Percentiles rank a stretch among this genome's conserved stretches.
These are phyloP conservation scores for Morone chrysops DNA, from an alignment of 2,113 vertebrate genomes.

Conservation along the genomic window DNA sequence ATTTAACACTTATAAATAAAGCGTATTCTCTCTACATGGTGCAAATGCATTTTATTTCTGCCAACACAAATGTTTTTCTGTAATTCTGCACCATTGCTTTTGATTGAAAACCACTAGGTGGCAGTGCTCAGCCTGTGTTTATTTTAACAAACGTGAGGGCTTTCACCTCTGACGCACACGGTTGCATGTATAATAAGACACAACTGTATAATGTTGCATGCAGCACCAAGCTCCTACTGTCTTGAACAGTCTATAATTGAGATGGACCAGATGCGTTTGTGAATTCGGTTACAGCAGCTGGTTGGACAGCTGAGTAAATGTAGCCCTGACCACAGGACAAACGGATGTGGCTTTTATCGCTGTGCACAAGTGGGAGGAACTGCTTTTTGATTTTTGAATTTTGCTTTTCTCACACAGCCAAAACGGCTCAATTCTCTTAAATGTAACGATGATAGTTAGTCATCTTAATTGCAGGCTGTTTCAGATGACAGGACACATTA, in stretches of 20 bases:
- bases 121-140: conserved; percentile 34
- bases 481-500: conserved; percentile 17
- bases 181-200: conserved; percentile 14
- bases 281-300: conserved; percentile 31
- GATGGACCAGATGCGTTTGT: neutral
- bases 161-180: neutral
- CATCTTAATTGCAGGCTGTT: neutral
- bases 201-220: neutral
- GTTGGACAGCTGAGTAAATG: conserved; percentile 50
- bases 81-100: neutral
- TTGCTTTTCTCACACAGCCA: neutral
- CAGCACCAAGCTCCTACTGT: neutral
- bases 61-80: neutral
- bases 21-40: conserved; percentile 1
- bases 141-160: neutral
- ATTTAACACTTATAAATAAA: conserved; percentile 55
- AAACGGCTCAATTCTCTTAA: neutral
- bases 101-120: conserved; percentile 57
- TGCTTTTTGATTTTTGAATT: neutral
- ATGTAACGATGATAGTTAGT: neutral
- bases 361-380: conserved; percentile 7
- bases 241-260: neutral
- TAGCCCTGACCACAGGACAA: conserved; percentile 38
- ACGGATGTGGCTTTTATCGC: conserved; percentile 41
- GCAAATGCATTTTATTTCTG: neutral